Percentiles rank a stretch among this genome's conserved stretches.
Evolutionary conservation across 53 echinoderm and acorn worm species (phyloP).

Genomic region (Pentamera pediparva): DNA sequence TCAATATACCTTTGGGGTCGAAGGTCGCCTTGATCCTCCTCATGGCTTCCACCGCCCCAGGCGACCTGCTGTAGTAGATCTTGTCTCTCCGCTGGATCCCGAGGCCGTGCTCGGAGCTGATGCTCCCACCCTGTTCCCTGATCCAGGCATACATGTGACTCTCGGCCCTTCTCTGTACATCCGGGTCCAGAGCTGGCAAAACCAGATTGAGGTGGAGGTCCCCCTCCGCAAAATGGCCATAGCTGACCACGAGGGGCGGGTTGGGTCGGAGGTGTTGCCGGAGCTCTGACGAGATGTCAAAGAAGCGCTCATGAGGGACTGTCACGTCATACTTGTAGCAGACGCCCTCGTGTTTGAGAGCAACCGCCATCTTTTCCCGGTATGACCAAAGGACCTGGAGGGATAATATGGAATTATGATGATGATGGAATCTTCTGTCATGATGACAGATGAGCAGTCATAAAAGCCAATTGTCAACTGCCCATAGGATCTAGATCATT

Average conservation of each 20-base stretch:
- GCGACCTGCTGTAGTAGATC: conserved; percentile 66
- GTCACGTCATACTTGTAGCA: conserved; percentile 91
- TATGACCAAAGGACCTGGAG: conserved; percentile 75
- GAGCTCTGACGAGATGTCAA: conserved; percentile 51
- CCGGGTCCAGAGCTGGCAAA: conserved; percentile 33
- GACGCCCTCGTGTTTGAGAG: conserved; percentile 51
- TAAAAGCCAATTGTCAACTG: no score
- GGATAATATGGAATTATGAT: no score
- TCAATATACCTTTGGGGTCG: conserved; percentile 82
- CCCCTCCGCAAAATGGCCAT: conserved; percentile 90
- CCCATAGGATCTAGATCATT: no score
- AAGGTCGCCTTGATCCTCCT: conserved; percentile 52
- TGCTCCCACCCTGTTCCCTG: conserved; percentile 57
- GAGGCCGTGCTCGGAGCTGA: conserved; percentile 92
- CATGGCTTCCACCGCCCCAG: conserved; percentile 69
- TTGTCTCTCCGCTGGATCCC: conserved; percentile 80
- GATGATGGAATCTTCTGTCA: no score
- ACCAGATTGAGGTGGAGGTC: conserved; percentile 80
- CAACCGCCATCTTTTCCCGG: conserved; percentile 66
- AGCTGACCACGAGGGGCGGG: conserved; percentile 51
- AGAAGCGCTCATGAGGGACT: conserved; percentile 60
- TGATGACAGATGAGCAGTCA: not conserved
- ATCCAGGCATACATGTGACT: conserved; percentile 73
- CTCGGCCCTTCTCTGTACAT: conserved; percentile 53
- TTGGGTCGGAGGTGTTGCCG: conserved; percentile 42